Evolutionary conservation across 2,113 vertebrate species (phyloP).

Genomic region (Mellivora capensis): DNA sequence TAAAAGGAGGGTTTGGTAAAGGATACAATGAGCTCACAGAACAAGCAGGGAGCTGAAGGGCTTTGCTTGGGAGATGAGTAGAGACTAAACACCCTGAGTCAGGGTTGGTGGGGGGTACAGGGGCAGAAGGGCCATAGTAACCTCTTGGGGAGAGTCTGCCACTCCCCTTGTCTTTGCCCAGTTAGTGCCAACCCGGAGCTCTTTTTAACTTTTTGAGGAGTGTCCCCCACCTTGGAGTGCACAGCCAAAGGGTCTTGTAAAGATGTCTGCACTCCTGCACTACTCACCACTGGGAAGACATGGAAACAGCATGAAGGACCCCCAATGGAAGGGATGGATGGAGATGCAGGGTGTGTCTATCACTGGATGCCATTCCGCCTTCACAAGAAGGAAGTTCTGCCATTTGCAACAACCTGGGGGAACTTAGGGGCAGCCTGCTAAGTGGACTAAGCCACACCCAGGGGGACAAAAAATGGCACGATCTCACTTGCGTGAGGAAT

Average conservation of each 20-base stretch:
- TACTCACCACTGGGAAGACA: background rate
- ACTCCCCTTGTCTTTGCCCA: background rate
- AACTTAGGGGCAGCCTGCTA: background rate
- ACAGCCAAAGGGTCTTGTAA: background rate
- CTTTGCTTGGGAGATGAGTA: background rate
- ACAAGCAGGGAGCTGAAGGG: background rate
- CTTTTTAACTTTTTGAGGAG: background rate
- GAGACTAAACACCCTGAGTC: background rate
- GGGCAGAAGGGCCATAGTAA: no score
- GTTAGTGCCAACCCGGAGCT: background rate
- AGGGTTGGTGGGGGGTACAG: background rate
- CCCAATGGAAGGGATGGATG: accelerated
- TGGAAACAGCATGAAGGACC: background rate
- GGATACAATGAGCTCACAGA: background rate
- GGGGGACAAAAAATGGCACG: background rate
- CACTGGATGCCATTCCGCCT: background rate
- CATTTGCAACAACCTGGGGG: background rate
- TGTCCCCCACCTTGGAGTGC: background rate
- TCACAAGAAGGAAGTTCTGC: background rate
- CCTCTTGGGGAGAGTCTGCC: background rate
- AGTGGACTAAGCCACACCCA: background rate
- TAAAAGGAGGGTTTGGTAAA: background rate
- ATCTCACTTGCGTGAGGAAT: background rate
- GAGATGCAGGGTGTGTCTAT: background rate
- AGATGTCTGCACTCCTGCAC: background rate